phyloP scores from a whole-genome alignment of 2,797 vertebrate species.

The Eleutherodactylus coqui region DNA sequence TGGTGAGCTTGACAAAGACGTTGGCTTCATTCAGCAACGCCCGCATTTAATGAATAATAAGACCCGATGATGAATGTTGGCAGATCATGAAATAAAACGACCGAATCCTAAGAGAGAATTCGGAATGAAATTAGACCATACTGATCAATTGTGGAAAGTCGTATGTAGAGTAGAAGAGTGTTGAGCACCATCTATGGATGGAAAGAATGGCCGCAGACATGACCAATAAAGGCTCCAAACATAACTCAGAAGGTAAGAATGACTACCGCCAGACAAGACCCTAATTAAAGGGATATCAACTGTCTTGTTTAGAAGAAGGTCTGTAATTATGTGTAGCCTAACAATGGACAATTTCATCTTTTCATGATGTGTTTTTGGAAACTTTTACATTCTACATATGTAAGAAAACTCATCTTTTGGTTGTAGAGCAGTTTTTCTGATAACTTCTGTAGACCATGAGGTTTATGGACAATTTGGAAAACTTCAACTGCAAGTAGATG shows the following conservation, averaged over 20 bases:
- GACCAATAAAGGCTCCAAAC: not conserved
- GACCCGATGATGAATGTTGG: slow-evolving; percentile 35
- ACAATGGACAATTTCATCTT: not conserved
- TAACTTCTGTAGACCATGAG: not conserved
- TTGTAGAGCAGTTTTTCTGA: not conserved
- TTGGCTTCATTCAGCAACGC: slow-evolving; percentile 41
- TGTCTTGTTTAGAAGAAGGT: not conserved
- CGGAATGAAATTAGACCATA: slow-evolving; percentile 6
- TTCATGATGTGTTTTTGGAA: not conserved
- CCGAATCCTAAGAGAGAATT: slow-evolving; percentile 16
- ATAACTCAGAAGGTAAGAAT: not conserved
- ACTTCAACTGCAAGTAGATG: not conserved
- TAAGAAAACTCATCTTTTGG: not conserved
- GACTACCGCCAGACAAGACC: not conserved
- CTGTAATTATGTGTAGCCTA: not conserved
- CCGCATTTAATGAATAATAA: slow-evolving; percentile 49
- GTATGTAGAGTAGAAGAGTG: slow-evolving; percentile 24
- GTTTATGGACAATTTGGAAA: not conserved
- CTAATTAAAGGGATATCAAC: not conserved
- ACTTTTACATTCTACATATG: not conserved
- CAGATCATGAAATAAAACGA: slow-evolving; percentile 39
- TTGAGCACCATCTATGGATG: not conserved
- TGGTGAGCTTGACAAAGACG: slow-evolving; percentile 55
- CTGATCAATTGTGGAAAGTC: slow-evolving; percentile 34
- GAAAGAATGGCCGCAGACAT: not conserved